Percentiles rank a stretch among this genome's conserved stretches.
Evolutionary conservation across 2,113 vertebrate genomes (phyloP).

Genomic region (Mesitornis unicolor): DNA sequence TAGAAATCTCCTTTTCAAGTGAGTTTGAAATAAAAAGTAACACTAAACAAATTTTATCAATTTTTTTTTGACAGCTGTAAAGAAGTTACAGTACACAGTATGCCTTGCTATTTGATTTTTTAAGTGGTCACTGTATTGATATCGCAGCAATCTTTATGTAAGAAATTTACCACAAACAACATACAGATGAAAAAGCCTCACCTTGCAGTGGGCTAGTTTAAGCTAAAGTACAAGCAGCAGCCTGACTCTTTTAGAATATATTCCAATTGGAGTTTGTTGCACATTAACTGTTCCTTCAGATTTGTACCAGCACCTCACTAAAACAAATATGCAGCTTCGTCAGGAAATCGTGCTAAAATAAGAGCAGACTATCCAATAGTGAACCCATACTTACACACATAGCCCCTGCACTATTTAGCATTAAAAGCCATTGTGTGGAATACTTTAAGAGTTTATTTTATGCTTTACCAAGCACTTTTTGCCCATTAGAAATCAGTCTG

Average conservation of each 20-base stretch:
- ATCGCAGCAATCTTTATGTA: background rate
- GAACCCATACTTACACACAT: accelerated
- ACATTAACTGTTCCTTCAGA: background rate
- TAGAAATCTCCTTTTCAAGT: background rate
- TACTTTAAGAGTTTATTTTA: background rate
- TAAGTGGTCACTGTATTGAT: background rate
- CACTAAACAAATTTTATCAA: background rate
- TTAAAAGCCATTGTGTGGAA: background rate
- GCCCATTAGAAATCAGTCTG: background rate
- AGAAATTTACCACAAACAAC: background rate
- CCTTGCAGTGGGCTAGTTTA: background rate
- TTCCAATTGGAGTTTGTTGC: background rate
- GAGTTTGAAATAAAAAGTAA: background rate
- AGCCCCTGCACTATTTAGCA: background rate
- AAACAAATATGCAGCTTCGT: background rate
- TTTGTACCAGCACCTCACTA: background rate
- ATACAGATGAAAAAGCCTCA: background rate
- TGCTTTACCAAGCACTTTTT: conserved; percentile 12
- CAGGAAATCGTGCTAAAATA: background rate
- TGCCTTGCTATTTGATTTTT: background rate
- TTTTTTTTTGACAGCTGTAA: background rate
- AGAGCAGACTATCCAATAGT: background rate
- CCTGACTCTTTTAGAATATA: background rate
- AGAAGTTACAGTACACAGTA: background rate
- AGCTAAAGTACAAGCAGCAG: background rate